Evolutionary conservation across 2,113 vertebrate species (phyloP).

Genomic region (Pomatorhinus ruficollis): DNA sequence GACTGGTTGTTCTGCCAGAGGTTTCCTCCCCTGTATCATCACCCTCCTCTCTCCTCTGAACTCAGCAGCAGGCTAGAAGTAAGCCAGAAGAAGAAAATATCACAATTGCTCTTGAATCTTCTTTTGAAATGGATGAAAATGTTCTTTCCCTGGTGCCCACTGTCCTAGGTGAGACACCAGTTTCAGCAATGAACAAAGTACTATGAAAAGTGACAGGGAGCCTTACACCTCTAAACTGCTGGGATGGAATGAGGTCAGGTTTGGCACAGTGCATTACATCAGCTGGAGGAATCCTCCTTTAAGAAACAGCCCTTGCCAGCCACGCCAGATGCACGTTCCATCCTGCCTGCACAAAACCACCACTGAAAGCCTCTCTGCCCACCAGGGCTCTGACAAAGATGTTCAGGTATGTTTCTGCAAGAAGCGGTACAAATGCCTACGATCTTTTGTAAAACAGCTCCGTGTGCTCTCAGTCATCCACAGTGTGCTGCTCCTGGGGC

Average conservation of each 20-base stretch:
- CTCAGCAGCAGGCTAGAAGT: not conserved
- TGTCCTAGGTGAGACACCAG: not conserved
- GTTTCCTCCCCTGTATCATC: not conserved
- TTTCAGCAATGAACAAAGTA: not conserved
- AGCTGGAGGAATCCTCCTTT: not conserved
- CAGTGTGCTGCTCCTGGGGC: not conserved
- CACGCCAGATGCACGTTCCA: rapidly evolving
- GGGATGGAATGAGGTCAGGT: conserved; percentile 59
- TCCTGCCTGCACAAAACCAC: not conserved
- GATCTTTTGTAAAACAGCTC: not conserved
- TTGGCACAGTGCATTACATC: conserved; percentile 47
- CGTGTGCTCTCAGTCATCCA: not conserved
- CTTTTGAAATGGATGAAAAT: not conserved
- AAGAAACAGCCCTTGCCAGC: not conserved
- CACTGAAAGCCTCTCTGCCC: not conserved
- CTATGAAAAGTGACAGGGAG: conserved; percentile 19
- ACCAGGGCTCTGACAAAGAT: not conserved
- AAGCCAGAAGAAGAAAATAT: not conserved
- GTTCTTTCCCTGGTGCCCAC: not conserved
- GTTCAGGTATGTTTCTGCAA: not conserved
- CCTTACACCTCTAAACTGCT: conserved; percentile 20
- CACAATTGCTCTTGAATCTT: not conserved
- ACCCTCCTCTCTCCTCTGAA: not conserved
- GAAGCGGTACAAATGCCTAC: not conserved
- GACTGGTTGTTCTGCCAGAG: not conserved